Percentiles rank a stretch among this genome's conserved stretches.
Evolutionary conservation across 1,140 invertebrate species (phyloP).

Genomic region (Limonius californicus): DNA sequence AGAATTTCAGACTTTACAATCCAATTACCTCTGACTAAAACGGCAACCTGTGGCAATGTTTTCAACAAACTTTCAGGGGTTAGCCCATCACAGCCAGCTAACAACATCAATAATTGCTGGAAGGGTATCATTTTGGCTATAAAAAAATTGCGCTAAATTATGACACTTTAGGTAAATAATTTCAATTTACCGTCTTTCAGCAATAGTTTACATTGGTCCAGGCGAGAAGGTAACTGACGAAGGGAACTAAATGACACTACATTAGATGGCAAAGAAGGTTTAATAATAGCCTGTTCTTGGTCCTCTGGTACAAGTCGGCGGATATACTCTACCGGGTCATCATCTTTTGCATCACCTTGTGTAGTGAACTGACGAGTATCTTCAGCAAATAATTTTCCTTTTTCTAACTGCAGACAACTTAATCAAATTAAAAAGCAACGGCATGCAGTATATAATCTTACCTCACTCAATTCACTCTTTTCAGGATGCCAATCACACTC

Average conservation of each 20-base stretch:
- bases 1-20: conserved; percentile 80
- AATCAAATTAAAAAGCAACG: conserved; percentile 26
- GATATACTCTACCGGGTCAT: conserved; percentile 62
- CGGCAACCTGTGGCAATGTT: conserved; percentile 62
- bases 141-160: conserved; percentile 43
- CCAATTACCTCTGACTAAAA: conserved; percentile 86
- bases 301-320: conserved; percentile 62
- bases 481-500: conserved; percentile 57
- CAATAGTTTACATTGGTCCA: conserved; percentile 70
- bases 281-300: conserved; percentile 56
- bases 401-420: conserved; percentile 30
- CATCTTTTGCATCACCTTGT: conserved; percentile 48
- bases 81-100: conserved; percentile 51
- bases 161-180: neutral
- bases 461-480: conserved; percentile 34
- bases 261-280: conserved; percentile 47
- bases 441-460: conserved; percentile 32
- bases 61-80: conserved; percentile 49
- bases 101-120: conserved; percentile 58
- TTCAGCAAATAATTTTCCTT: conserved; percentile 57
- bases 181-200: conserved; percentile 65
- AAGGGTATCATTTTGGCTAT: conserved; percentile 74
- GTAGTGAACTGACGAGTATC: conserved; percentile 50
- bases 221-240: conserved; percentile 60
- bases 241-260: conserved; percentile 59